These are phyloP conservation scores for Syngnathoides biaculeatus DNA, from an alignment of 2,113 vertebrate species.

Conservation along the genomic window DNA sequence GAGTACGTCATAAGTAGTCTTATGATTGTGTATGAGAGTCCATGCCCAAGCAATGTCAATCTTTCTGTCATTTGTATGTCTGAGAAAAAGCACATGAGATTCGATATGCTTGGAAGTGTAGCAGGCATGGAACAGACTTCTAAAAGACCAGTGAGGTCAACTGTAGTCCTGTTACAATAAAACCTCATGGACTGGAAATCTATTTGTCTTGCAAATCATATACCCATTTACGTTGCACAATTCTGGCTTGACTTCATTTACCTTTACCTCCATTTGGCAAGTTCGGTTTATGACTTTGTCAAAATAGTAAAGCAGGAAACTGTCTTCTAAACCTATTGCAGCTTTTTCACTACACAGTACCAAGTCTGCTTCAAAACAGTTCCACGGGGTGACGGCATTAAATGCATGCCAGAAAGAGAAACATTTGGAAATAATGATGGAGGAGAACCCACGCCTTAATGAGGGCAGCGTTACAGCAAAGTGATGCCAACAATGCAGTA, in stretches of 20 bases:
- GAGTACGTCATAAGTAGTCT: neutral
- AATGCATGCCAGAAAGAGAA: neutral
- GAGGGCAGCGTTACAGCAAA: neutral
- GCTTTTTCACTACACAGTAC: neutral
- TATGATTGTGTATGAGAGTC: neutral
- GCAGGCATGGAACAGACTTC: neutral
- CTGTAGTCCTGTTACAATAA: neutral
- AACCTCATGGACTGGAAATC: neutral
- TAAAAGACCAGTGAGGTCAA: neutral
- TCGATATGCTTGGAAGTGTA: neutral
- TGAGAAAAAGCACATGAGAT: neutral
- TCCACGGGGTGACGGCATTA: neutral
- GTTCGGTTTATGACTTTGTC: neutral
- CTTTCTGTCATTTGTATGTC: neutral
- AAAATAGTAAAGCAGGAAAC: neutral
- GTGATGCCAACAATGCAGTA: too few relatives aligned
- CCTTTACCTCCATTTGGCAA: neutral
- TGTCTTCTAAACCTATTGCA: neutral
- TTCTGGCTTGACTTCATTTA: neutral
- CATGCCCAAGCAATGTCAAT: neutral
- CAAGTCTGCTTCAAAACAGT: neutral
- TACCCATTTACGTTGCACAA: neutral
- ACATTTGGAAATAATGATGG: neutral
- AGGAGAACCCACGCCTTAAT: neutral
- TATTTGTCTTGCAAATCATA: neutral